These are phyloP conservation scores for Sebastes schlegelii DNA, from an alignment of 2,113 vertebrate genomes.

Conservation along the genomic window DNA sequence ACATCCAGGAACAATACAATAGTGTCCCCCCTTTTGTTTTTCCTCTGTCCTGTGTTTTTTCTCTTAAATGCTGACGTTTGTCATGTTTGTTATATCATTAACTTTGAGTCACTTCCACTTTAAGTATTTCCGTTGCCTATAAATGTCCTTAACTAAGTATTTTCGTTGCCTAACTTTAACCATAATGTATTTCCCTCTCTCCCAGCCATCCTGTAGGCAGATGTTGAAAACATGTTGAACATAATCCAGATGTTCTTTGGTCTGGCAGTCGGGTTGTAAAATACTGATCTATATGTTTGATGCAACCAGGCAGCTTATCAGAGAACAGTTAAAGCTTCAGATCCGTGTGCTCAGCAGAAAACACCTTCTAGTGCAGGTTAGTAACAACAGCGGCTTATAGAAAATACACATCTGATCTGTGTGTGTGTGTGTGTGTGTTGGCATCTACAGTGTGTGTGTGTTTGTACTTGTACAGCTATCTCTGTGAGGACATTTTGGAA, in stretches of 20 bases:
- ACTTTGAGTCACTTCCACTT: too few species aligned
- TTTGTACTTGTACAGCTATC: neutral
- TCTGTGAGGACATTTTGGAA: neutral
- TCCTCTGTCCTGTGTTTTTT: too few species aligned
- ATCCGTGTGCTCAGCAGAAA: slow-evolving; percentile 7
- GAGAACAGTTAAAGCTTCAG: neutral
- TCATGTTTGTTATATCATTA: too few species aligned
- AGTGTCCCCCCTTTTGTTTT: too few species aligned
- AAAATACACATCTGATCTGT: neutral
- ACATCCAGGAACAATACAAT: too few species aligned
- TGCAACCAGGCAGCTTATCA: neutral
- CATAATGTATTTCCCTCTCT: neutral
- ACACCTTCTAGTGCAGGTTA: slow-evolving; percentile 38
- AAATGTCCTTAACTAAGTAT: neutral
- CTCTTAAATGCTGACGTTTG: too few species aligned
- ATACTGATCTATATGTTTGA: neutral
- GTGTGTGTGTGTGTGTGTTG: neutral
- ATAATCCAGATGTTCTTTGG: neutral
- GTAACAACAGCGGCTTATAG: neutral
- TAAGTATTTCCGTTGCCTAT: too few species aligned
- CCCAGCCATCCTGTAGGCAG: neutral
- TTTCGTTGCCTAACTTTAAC: neutral
- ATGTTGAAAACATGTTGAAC: neutral
- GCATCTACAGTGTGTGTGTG: neutral
- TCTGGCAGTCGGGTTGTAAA: neutral